phyloP scores from a whole-genome alignment of 2,888 invertebrate species.

The Rhagonycha lutea region DNA sequence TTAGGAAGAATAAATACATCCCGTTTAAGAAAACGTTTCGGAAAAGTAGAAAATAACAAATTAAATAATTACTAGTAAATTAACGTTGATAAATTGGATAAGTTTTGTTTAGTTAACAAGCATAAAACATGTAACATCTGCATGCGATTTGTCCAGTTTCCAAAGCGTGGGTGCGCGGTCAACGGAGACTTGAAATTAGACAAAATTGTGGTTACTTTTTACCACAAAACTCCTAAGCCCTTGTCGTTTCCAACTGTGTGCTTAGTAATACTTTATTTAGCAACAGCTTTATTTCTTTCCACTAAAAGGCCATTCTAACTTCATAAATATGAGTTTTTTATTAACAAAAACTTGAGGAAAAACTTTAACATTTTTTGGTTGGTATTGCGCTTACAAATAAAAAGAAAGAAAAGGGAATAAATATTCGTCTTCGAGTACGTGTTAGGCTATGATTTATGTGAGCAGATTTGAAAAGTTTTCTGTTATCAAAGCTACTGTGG shows the following conservation, averaged over 20 bases:
- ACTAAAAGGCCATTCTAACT: background rate
- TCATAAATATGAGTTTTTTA: background rate
- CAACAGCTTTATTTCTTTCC: background rate
- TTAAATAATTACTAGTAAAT: conserved; percentile 31
- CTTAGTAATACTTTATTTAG: conserved; percentile 32
- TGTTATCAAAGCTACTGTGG: conserved; percentile 47
- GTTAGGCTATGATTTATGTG: conserved; percentile 50
- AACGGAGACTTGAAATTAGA: conserved; percentile 28
- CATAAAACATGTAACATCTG: conserved; percentile 42
- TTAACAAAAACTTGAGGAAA: background rate
- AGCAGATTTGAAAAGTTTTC: conserved; percentile 48
- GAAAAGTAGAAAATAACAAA: conserved; percentile 6
- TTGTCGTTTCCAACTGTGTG: conserved; percentile 38
- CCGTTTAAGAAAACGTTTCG: background rate
- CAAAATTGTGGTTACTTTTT: conserved; percentile 35
- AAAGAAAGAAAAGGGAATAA: conserved; percentile 9
- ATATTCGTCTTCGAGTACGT: conserved; percentile 19
- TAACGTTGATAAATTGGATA: conserved; percentile 34
- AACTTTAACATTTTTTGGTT: background rate
- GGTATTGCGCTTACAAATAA: background rate
- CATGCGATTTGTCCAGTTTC: conserved; percentile 38
- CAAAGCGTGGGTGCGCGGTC: conserved; percentile 33
- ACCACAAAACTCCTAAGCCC: conserved; percentile 30
- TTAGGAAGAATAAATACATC: background rate
- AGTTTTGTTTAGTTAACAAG: conserved; percentile 38